Evolutionary conservation across 2,888 invertebrate genomes (phyloP).

Genomic region (Phaedon cochleariae): DNA sequence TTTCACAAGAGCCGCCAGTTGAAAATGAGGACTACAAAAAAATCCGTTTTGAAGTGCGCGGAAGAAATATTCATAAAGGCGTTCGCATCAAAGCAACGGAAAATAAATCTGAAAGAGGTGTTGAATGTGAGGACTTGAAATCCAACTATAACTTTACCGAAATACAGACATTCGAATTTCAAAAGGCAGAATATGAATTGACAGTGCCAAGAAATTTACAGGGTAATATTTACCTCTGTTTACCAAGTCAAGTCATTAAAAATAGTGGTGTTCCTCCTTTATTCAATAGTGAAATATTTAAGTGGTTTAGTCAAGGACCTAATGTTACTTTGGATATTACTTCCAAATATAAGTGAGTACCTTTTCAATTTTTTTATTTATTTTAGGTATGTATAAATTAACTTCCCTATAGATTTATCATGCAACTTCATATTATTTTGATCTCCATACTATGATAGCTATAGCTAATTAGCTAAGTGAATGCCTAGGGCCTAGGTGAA

Average conservation of each 20-base stretch:
- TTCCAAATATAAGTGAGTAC: slow-evolving; percentile 24
- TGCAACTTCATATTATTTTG: no score
- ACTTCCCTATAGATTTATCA: no score
- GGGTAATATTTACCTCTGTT: slow-evolving; percentile 57
- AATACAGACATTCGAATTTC: slow-evolving; percentile 42
- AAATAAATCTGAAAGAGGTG: slow-evolving; percentile 48
- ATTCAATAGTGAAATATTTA: slow-evolving; percentile 49
- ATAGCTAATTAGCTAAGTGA: no score
- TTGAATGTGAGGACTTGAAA: slow-evolving; percentile 49
- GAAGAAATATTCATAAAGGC: slow-evolving; percentile 53
- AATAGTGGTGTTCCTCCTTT: slow-evolving; percentile 61
- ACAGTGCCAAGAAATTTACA: slow-evolving; percentile 51
- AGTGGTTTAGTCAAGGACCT: slow-evolving; percentile 67
- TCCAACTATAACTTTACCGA: slow-evolving; percentile 51
- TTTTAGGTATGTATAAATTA: no score
- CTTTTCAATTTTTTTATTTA: slow-evolving; percentile 3
- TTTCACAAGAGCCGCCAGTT: slow-evolving; percentile 37
- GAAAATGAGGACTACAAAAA: slow-evolving; percentile 51
- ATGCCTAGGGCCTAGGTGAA: no score
- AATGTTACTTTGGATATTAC: slow-evolving; percentile 59
- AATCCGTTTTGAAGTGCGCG: slow-evolving; percentile 56
- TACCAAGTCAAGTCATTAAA: slow-evolving; percentile 49
- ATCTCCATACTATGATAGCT: no score
- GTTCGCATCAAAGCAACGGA: slow-evolving; percentile 54
- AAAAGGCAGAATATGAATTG: slow-evolving; percentile 51